These are phyloP conservation scores for Irena cyanogastra DNA, from an alignment of 2,113 vertebrate genomes.

Conservation along the genomic window DNA sequence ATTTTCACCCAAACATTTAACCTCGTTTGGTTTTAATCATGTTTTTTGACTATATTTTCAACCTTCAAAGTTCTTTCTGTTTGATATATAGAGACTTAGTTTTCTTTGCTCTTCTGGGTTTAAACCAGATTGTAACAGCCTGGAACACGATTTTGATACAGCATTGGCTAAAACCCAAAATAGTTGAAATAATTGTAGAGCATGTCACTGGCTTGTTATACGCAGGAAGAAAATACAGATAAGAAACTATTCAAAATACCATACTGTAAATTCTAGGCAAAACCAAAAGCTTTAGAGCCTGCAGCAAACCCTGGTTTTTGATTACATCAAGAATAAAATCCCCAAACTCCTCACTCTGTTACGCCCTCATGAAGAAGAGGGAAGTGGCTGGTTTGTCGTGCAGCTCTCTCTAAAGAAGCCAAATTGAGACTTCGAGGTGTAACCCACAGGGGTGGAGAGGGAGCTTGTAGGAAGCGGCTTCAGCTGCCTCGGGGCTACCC, in stretches of 20 bases:
- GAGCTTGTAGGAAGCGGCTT: background rate
- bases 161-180: background rate
- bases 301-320: background rate
- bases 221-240: rapidly evolving
- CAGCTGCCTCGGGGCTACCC: background rate
- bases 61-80: background rate
- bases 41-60: background rate
- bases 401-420: background rate
- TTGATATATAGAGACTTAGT: background rate
- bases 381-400: background rate
- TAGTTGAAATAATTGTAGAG: background rate
- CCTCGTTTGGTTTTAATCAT: background rate
- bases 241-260: background rate
- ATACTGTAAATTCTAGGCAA: background rate
- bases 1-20: background rate
- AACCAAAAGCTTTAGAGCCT: background rate
- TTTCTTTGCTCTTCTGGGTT: background rate
- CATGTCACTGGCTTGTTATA: background rate
- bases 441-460: rapidly evolving
- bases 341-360: background rate
- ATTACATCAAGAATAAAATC: background rate
- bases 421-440: too few species aligned
- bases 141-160: background rate
- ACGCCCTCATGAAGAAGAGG: background rate
- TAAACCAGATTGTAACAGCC: rapidly evolving